phyloP scores from a whole-genome alignment of 1,140 invertebrate species.

The Cardiocondyla obscurior region DNA sequence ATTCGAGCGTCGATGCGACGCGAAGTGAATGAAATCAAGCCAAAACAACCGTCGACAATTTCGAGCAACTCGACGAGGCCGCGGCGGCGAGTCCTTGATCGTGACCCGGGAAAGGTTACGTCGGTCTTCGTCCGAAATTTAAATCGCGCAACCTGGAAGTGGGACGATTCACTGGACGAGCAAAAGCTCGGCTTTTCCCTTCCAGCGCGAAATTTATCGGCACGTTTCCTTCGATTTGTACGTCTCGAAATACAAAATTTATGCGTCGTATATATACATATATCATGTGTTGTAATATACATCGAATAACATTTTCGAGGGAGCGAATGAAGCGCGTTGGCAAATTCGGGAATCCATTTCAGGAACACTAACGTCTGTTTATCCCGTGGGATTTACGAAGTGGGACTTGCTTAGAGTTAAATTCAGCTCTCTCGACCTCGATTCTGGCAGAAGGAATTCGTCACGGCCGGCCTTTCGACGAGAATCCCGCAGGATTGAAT shows the following conservation, averaged over 20 bases:
- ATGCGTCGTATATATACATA: background rate
- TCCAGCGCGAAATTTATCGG: background rate
- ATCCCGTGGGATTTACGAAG: background rate
- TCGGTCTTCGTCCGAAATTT: slow-evolving; percentile 16
- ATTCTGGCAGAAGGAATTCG: slow-evolving; percentile 10
- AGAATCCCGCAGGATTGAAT: background rate
- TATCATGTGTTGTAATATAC: no score
- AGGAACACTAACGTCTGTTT: background rate
- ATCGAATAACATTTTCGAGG: background rate
- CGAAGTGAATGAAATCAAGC: slow-evolving; percentile 30
- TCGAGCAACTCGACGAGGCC: background rate
- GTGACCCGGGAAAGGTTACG: slow-evolving; percentile 31
- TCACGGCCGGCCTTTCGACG: background rate
- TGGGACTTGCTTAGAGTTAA: background rate
- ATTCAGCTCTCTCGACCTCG: background rate
- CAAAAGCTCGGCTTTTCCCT: background rate
- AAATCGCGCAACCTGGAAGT: background rate
- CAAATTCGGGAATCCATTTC: background rate
- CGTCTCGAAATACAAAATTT: background rate
- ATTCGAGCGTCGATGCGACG: background rate
- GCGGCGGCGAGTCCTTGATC: slow-evolving; percentile 44
- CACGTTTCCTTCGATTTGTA: background rate
- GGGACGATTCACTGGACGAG: no score
- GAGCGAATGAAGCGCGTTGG: background rate
- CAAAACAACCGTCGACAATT: slow-evolving; percentile 26